A percentile compares a stretch with the other conserved stretches of the same genome.
Evolutionary conservation across 2,888 invertebrate genomes (phyloP).

Genomic region (Trissonchulus sp.): DNA sequence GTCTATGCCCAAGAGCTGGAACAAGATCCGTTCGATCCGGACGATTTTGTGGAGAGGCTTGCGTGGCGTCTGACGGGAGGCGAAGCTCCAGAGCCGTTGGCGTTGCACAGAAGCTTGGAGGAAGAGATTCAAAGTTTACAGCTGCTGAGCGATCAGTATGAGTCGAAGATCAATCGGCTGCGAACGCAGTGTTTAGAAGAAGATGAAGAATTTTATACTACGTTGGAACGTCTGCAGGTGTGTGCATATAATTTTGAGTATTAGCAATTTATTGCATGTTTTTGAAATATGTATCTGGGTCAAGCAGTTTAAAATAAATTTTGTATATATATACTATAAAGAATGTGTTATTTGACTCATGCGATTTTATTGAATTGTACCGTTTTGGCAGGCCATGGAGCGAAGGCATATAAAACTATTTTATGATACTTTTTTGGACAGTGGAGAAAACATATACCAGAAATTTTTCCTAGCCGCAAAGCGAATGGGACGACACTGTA

Average conservation of each 20-base stretch:
- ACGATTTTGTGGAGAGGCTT: constrained; percentile 91
- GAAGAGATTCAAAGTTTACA: constrained; percentile 49
- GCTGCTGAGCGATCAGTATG: constrained; percentile 35
- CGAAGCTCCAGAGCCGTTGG: constrained; percentile 58
- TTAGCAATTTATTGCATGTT: too few species aligned
- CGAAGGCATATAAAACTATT: too few species aligned
- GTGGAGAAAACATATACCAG: too few species aligned
- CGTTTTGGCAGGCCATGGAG: too few species aligned
- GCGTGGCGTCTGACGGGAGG: constrained; percentile 83
- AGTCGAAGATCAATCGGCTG: constrained; percentile 45
- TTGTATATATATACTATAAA: too few species aligned
- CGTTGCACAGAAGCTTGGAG: constrained; percentile 41
- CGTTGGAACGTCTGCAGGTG: constrained; percentile 44
- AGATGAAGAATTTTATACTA: constrained; percentile 45
- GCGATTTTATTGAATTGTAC: too few species aligned
- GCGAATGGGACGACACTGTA: too few species aligned
- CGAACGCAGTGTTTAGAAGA: constrained; percentile 46
- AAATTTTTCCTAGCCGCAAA: too few species aligned
- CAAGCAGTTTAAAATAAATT: too few species aligned
- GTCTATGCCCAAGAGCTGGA: constrained; percentile 21
- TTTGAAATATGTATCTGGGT: too few species aligned
- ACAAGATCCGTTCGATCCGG: constrained; percentile 91
- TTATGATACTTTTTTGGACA: too few species aligned
- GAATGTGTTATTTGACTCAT: too few species aligned
- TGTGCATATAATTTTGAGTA: not conserved